These are phyloP conservation scores for Chinchilla lanigera DNA, from an alignment of 2,113 vertebrate genomes.

Conservation along the genomic window DNA sequence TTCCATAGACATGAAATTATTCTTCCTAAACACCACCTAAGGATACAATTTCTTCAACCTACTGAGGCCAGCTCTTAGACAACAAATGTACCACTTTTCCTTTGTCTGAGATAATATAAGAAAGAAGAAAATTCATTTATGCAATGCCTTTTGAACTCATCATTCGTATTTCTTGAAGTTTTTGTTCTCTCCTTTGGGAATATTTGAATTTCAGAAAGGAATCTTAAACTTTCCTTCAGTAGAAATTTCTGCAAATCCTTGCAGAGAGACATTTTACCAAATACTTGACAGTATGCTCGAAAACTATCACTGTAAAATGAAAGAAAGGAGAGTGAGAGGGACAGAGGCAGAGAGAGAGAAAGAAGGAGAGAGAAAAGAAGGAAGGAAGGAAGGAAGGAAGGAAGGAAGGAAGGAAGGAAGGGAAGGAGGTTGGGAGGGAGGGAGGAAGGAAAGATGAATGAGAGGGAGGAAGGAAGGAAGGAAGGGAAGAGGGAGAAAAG, in stretches of 20 bases:
- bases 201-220: constrained; percentile 10
- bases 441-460: too few relatives aligned
- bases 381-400: too few relatives aligned
- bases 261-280: background rate
- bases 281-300: background rate
- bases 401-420: too few relatives aligned
- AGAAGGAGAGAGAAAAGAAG: background rate
- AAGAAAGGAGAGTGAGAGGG: background rate
- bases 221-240: background rate
- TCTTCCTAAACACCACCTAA: constrained; percentile 18
- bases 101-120: background rate
- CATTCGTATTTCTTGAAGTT: constrained; percentile 10
- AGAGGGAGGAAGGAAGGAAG: too few relatives aligned
- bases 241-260: background rate
- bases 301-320: background rate
- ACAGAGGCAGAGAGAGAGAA: background rate
- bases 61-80: background rate
- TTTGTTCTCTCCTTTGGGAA: background rate
- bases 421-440: background rate
- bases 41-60: background rate
- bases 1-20: background rate
- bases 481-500: background rate
- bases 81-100: background rate
- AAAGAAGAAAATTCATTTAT: background rate
- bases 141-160: constrained; percentile 26